These are phyloP conservation scores for Ryuthela nishihirai DNA, from an alignment of 2,888 invertebrate species.

Conservation along the genomic window DNA sequence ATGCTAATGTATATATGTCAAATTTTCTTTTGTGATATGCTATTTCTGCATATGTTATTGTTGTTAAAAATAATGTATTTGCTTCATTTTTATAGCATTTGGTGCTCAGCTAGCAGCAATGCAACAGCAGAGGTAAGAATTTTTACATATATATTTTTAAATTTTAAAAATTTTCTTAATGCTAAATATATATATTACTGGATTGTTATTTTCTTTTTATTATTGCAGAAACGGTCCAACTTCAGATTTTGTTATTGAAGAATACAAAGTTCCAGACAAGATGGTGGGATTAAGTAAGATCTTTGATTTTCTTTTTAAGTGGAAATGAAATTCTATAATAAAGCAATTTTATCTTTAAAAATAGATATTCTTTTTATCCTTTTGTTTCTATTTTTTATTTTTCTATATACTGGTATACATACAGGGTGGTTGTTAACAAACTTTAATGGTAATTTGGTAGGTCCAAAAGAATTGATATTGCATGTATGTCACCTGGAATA, in stretches of 20 bases:
- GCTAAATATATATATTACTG: neutral
- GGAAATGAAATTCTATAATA: no score
- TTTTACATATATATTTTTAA: neutral
- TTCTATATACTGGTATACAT: no score
- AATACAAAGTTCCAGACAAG: constrained; percentile 88
- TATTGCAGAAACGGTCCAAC: constrained; percentile 42
- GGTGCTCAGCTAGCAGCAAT: constrained; percentile 38
- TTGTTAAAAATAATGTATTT: neutral
- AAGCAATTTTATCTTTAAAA: no score
- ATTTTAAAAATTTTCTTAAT: neutral
- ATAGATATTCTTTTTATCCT: no score
- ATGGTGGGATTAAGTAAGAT: constrained; percentile 89
- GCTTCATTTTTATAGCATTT: constrained; percentile 14
- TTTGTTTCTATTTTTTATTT: no score
- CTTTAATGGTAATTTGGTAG: no score
- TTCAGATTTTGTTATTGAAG: constrained; percentile 59
- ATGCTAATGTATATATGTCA: neutral
- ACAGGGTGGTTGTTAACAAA: no score
- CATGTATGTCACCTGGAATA: no score
- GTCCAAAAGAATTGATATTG: no score
- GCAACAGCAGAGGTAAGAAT: constrained; percentile 32
- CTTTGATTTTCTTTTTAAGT: no score
- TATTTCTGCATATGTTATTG: neutral
- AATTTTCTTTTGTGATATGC: neutral
- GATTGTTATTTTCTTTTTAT: neutral